Evolutionary conservation across 2,113 vertebrate species (phyloP), one percentile per base, ranked within the genome.

Genomic region (Nasalis larvatus): DNA sequence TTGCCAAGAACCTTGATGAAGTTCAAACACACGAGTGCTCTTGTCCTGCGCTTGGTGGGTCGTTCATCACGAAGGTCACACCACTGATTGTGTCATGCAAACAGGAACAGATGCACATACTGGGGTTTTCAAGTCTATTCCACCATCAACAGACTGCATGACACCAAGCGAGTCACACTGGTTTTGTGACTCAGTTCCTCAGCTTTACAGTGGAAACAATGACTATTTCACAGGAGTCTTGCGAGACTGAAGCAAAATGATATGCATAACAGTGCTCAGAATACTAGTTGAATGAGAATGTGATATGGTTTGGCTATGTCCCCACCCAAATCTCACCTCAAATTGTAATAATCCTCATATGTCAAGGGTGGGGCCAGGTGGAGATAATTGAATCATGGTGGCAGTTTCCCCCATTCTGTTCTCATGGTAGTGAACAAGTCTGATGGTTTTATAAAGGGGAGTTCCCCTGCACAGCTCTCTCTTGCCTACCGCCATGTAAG

Each of bases 1-100:
- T 3, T 8, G 11, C 47, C 13, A 32, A 49, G 68, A 73, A 20
- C 27, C 20, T 9, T 3, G 4, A 8, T 30, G 4, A 78, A n/a
- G 21, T 37, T 45, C 40, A 49, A n/a, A 9, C 6, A 0, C 8
- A 27, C 1, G 4, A 4, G 14, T 16, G 45, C 21, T 45, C 42
- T 42, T 42, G n/a, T 9, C 9, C n/a, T 69, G 52, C 9, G 0
- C 4, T 6, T 32, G 8, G 42, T 6, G n/a, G 30, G 23, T 6
- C 21, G 1, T 25, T 40, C 9, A 0, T 0, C 23, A 42, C 1
- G 4, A 85, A 45, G 32, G 40, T 58, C 71, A 45, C 8, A 18
- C 63, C 1, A 23, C 27, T 45, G 60, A 40, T n/a, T 42, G 14
- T 8, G 25, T 20, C 7, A 3, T 11, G 42, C 30, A 11, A 18